Evolutionary conservation across 1,140 invertebrate genomes (phyloP).

Genomic region (Acyrthosiphon pisum): DNA sequence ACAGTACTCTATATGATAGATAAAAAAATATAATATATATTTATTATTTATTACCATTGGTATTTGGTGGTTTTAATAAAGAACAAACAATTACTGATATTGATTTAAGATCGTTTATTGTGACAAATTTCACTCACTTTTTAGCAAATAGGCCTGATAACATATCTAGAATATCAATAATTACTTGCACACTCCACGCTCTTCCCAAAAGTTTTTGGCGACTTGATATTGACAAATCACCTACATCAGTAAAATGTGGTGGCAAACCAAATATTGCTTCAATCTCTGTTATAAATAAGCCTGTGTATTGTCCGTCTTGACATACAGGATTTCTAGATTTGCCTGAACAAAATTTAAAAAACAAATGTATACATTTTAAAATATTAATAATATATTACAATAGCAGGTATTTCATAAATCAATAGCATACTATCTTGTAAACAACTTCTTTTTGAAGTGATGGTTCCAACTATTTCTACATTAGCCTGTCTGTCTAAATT

Average conservation of each 20-base stretch:
- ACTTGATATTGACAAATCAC: not conserved
- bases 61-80: too few species aligned
- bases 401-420: not conserved
- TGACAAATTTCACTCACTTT: too few species aligned
- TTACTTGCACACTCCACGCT: slow-evolving; percentile 37
- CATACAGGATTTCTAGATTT: not conserved
- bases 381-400: not conserved
- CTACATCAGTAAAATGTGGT: slow-evolving; percentile 20
- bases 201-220: slow-evolving; percentile 41
- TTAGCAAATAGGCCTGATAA: not conserved
- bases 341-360: not conserved
- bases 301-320: not conserved
- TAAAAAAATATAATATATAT: too few species aligned
- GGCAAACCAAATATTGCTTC: slow-evolving; percentile 47
- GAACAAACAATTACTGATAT: too few species aligned
- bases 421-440: slow-evolving; percentile 30
- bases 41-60: too few species aligned
- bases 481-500: slow-evolving; percentile 28
- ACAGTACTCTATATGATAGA: too few species aligned
- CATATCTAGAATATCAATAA: not conserved
- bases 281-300: slow-evolving; percentile 27
- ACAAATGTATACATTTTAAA: not conserved
- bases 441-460: slow-evolving; percentile 41
- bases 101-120: too few species aligned
- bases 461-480: slow-evolving; percentile 36